A percentile compares a stretch with the other conserved stretches of the same genome.
These are phyloP conservation scores for Folsomia manolachei DNA, from an alignment of 2,888 invertebrate species.

Conservation along the genomic window DNA sequence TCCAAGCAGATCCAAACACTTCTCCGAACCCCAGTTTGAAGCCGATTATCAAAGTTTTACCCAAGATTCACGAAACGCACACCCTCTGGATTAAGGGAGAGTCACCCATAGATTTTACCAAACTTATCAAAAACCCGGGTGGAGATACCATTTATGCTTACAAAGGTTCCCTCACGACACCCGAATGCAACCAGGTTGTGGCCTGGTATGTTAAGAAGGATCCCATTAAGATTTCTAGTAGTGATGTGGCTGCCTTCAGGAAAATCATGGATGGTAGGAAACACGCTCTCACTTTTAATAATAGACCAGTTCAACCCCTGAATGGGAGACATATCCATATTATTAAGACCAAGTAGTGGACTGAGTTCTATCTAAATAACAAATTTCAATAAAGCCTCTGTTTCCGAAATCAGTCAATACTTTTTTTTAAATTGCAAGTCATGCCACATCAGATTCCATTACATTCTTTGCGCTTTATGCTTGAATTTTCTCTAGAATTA, in stretches of 20 bases:
- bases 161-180: neutral
- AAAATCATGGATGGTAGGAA: neutral
- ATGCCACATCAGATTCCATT: no score
- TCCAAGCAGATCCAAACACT: neutral
- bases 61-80: neutral
- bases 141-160: neutral
- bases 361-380: neutral
- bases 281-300: neutral
- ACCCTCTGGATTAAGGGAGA: neutral
- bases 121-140: neutral
- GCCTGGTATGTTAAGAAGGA: neutral
- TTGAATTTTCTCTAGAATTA: no score
- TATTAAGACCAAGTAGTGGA: neutral
- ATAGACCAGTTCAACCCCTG: neutral
- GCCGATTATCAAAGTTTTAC: neutral
- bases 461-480: no score
- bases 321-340: neutral
- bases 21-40: neutral
- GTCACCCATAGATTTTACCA: neutral
- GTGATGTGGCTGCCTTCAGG: neutral
- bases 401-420: neutral
- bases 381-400: neutral
- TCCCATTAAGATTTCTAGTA: neutral
- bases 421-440: neutral
- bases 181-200: neutral